phyloP scores from a whole-genome alignment of 1,140 invertebrate species.

The Streblospio benedicti region DNA sequence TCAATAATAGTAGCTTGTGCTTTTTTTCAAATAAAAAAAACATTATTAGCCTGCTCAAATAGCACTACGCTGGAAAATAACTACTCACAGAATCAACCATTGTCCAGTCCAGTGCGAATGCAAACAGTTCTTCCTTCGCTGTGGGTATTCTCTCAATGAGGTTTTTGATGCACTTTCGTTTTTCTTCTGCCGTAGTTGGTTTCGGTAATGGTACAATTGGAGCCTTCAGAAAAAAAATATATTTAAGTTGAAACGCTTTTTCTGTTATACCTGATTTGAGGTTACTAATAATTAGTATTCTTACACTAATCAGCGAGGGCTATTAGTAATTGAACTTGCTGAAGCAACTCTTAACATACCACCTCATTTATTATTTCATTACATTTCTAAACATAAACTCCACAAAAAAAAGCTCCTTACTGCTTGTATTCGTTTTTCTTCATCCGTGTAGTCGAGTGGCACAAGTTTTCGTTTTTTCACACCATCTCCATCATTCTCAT shows the following conservation, averaged over 20 bases:
- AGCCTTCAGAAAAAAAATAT: conserved; percentile 4
- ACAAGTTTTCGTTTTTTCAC: conserved; percentile 73
- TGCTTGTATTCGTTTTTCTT: conserved; percentile 57
- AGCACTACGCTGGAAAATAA: too few species aligned
- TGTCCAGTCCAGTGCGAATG: conserved; percentile 83
- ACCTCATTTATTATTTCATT: too few species aligned
- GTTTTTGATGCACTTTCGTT: conserved; percentile 88
- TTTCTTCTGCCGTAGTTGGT: conserved; percentile 64
- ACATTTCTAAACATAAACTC: too few species aligned
- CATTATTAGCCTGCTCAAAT: too few species aligned
- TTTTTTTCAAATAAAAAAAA: too few species aligned
- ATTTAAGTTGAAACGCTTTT: too few species aligned
- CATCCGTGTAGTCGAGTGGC: conserved; percentile 55
- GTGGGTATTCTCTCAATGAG: conserved; percentile 98
- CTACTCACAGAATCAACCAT: conserved; percentile 66
- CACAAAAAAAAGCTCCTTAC: conserved; percentile 16
- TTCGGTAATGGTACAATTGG: conserved; percentile 10
- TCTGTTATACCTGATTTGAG: too few species aligned
- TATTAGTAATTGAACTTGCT: not conserved
- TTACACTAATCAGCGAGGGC: too few species aligned
- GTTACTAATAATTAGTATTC: too few species aligned
- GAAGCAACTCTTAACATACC: too few species aligned
- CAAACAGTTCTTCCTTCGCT: conserved; percentile 89
- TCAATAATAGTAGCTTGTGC: too few species aligned
- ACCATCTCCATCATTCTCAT: conserved; percentile 48